Evolutionary conservation across 2,797 vertebrate species (phyloP), one percentile per base, ranked within the genome.

Genomic region (Clarias laeviceps): DNA sequence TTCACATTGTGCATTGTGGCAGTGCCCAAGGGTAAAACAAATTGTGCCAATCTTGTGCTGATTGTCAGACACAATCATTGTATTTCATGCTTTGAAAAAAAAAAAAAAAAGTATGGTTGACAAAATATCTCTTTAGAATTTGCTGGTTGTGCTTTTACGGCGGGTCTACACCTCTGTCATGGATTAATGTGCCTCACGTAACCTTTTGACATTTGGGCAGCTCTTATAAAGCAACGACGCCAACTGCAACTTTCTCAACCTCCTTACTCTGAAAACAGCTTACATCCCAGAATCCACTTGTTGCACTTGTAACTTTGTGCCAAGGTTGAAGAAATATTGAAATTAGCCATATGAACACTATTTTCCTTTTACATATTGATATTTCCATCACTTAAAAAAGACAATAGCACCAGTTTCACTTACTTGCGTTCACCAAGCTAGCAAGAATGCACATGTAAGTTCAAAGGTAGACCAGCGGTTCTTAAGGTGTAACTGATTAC

Each of bases 341-440:
- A 85, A 79, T 83, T 34, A 72, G 61, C 59, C 64, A 59, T 66
- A 66, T 69, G 40, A 83, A 57, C 29, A 62, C 76, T 9, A 15
- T 64, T 45, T 27, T 11, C 37, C 7, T 50, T 45, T 80, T 50
- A 64, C 6, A 3, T 22, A 45, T 29, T 20, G 57, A 3, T 22
- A 29, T 66, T 54, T 37, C 20, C 24, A 27, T 12, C 2, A 20
- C 4, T 24, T 87, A 62, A 61, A 37, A 76, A 84, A 91, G 91
- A 93, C 88, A 80, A 90, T 94, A 95, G 94, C 94, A 96, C 94
- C 94, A 90, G 90, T 93, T 87, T 91, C 85, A 91, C 86, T 89
- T 81, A 27, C 24, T 59, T 83, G 57, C 56, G 4, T 65, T 80
- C 61, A 62, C 57, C 57, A 80, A 80, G 37, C 59, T 45, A 80